Evolutionary conservation across 2,888 invertebrate genomes (phyloP).

Genomic region (Strigamia maritima): DNA sequence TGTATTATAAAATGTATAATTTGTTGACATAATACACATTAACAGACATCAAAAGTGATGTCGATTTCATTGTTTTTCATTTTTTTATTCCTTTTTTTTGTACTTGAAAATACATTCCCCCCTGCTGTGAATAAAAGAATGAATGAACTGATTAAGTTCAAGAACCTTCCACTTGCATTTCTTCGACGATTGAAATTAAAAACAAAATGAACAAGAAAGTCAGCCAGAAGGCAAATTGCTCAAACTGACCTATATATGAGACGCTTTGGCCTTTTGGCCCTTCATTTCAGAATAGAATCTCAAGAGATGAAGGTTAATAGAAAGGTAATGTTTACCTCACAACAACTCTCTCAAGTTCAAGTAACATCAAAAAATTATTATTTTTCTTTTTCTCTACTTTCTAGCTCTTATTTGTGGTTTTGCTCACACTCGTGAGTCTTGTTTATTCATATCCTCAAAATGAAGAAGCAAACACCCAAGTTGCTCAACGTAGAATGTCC

Average conservation of each 20-base stretch:
- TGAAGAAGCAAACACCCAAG: slow-evolving; percentile 19
- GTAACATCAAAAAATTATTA: background rate
- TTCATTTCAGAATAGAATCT: background rate
- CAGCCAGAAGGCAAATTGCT: slow-evolving; percentile 34
- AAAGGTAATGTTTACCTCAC: background rate
- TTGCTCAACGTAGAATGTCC: slow-evolving; percentile 34
- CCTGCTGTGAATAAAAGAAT: background rate
- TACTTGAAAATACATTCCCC: background rate
- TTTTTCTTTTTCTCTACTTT: background rate
- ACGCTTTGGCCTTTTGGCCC: slow-evolving; percentile 5
- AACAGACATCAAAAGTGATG: too few relatives aligned
- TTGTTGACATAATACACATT: too few relatives aligned
- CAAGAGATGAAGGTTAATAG: slow-evolving; percentile 11
- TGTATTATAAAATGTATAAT: too few relatives aligned
- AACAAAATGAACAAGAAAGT: slow-evolving; percentile 6
- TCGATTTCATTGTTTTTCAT: too few relatives aligned
- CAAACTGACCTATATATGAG: background rate
- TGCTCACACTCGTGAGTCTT: background rate
- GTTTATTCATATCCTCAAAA: slow-evolving; percentile 11
- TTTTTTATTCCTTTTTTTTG: background rate
- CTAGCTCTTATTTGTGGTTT: slow-evolving; percentile 7
- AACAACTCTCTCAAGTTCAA: background rate
- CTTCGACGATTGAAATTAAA: background rate
- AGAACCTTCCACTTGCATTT: slow-evolving; percentile 8
- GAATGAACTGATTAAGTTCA: slow-evolving; percentile 29